Evolutionary conservation across 2,113 vertebrate genomes (phyloP), one percentile per base, ranked within the genome.

Genomic region (Nyctibius bracteatus): DNA sequence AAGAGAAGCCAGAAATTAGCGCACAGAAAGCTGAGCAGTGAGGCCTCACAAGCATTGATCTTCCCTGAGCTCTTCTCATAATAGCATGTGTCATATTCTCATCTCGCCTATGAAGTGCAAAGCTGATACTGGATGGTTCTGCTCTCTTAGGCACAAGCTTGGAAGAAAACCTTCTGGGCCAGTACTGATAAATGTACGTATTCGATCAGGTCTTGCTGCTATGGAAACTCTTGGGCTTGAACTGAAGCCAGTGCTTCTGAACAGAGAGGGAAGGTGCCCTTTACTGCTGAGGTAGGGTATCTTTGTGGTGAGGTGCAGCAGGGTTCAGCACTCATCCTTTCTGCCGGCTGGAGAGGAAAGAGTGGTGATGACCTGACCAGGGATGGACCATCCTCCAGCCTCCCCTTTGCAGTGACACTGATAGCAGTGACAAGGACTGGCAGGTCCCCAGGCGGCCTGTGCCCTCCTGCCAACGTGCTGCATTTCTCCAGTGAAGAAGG

Each of bases 1-100:
- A 95, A 66, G 63, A 72, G 62, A 87, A 93, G 55, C 51, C 55
- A 94, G 85, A 81, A 93, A 66, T 93, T 39, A 86, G 52, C 72
- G 75, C 72, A 30, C 23, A 58, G 81, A 75, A 91, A 55, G 85
- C 85, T 83, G 51, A 85, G 62, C 75, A 75, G 5, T 75, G 77
- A 70, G 54, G n/a, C 72, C 57, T 88, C 47, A 19, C 31, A 58
- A 59, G 72, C 55, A 70, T 2, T 90, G 81, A 86, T 95, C 84
- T 89, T 67, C 85, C 39, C 5, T 77, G 62, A 95, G 82, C 71
- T 62, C 30, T 66, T 80, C 74, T 88, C 67, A 78, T 35, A 88
- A 74, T 92, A 90, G 71, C 16, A 1, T 39, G 54, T 90, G 92
- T 88, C 58, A 10, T 78, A 58, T 66, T 92, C 85, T 80, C 67